Base-by-base conservation (phyloP, 2,113 vertebrate genomes). In the Albula goreensis region DNA sequence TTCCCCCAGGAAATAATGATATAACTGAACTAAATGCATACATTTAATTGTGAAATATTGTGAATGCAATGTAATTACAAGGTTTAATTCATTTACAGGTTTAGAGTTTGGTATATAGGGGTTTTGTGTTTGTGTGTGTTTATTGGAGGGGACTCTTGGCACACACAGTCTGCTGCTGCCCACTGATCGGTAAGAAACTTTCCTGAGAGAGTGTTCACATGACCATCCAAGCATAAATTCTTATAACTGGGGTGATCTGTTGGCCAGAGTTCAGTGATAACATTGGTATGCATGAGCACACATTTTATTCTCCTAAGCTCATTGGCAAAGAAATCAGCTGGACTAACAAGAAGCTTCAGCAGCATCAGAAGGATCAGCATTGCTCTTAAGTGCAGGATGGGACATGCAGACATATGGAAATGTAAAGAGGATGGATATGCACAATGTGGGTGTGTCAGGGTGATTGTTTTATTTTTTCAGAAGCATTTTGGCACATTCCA, bases 301-400 rank as follows among this genome's bases (percentile, higher is more conserved):
- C 56, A 50, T 48, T 78, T 77, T 60, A 22, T 78, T 85, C 83
- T 89, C 89, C 90, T 85, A 82, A 85, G 51, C 90, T 89, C 87
- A 15, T 79, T 83, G 78, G 87, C 83, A 85, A 84, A 49, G 86
- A 88, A 90, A 89, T 92, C 84, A 89, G 77, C 91, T 90, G 88
- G 91, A 91, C 90, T 90, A 90, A 93, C 93, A 86, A 89, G 83
- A 80, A 80, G 74, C 81, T 81, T 60, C 63, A 91, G 85, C 70
- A 41, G 13, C 48, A 17, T 22, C 53, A 84, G 51, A 78, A 85
- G n/a, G 50, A 83, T 66, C 2, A 89, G 25, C 78, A 5, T 90
- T 87, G 84, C 89, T 86, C 5, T 87, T 48, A 85, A 83, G 78
- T 53, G 87, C 50, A 80, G 22, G 74, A 70, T 25, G 48, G 17